Evolutionary conservation across 2,797 vertebrate species (phyloP).

Genomic region (Pogonophryne albipinna): DNA sequence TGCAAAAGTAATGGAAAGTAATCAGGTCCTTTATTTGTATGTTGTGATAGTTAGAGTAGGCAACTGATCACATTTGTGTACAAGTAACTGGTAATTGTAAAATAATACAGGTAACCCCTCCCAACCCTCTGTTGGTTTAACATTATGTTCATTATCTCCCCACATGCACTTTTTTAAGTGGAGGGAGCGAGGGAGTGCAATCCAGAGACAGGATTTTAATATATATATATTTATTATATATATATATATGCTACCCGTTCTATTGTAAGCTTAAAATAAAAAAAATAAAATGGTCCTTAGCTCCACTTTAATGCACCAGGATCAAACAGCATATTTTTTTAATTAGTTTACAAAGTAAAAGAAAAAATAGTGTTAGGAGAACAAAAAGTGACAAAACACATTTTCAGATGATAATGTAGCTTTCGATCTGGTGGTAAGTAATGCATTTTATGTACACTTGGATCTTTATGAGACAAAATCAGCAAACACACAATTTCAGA

Average conservation of each 20-base stretch:
- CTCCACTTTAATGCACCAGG: constrained; percentile 46
- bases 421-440: not conserved
- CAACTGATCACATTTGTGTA: too few species aligned
- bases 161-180: constrained; percentile 3
- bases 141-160: constrained; percentile 16
- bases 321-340: not conserved
- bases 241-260: constrained; percentile 64
- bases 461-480: constrained; percentile 8
- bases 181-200: not conserved
- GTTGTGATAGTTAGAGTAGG: too few species aligned
- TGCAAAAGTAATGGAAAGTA: too few species aligned
- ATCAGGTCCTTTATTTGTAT: too few species aligned
- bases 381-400: not conserved
- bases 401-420: not conserved
- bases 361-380: not conserved
- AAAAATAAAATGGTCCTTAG: constrained; percentile 43
- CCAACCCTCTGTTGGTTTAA: too few species aligned
- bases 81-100: too few species aligned
- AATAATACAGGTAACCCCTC: too few species aligned
- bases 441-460: not conserved
- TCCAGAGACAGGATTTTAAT: constrained; percentile 50
- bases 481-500: constrained; percentile 13
- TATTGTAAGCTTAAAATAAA: constrained; percentile 34
- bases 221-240: constrained; percentile 8
- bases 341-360: constrained; percentile 18